Percentiles rank a stretch among this genome's conserved stretches.
phyloP scores from a whole-genome alignment of 2,797 vertebrate species.

The Petrocephalus sullivani region DNA sequence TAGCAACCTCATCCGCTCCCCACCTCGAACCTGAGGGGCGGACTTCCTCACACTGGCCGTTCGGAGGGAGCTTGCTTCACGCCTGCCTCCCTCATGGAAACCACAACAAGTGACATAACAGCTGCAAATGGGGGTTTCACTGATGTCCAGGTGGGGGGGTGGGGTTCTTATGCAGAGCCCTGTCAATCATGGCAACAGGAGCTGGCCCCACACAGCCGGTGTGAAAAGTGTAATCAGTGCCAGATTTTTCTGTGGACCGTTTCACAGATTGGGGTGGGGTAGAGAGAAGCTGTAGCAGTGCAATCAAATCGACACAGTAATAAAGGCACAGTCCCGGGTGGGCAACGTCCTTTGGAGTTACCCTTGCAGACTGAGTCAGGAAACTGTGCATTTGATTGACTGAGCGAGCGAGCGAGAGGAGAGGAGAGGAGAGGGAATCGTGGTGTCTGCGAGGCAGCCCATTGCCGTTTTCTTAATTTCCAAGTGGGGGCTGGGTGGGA shows the following conservation, averaged over 20 bases:
- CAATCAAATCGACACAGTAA: slow-evolving; percentile 27
- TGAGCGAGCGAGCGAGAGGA: not conserved
- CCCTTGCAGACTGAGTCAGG: slow-evolving; percentile 16
- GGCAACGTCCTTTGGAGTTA: slow-evolving; percentile 24
- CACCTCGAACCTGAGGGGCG: not conserved
- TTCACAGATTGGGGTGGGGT: not conserved
- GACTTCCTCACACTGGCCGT: not conserved
- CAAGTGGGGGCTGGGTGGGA: not conserved
- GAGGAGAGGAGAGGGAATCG: not conserved
- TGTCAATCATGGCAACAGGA: not conserved
- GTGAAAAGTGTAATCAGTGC: not conserved
- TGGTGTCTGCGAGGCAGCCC: not conserved
- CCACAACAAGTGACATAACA: not conserved
- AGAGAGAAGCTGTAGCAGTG: not conserved
- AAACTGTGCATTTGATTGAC: not conserved
- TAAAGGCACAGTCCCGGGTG: slow-evolving; percentile 24
- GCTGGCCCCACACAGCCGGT: not conserved
- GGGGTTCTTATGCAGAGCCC: not conserved
- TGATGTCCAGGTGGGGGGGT: not conserved
- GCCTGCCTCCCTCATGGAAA: not conserved
- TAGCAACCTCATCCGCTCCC: not conserved
- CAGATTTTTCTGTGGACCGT: slow-evolving; percentile 5
- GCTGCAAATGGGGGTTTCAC: not conserved
- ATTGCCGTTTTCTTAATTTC: slow-evolving; percentile 15
- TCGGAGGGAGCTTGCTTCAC: not conserved